phyloP scores from a whole-genome alignment of 2,797 vertebrate genomes.

The Synanceia verrucosa region DNA sequence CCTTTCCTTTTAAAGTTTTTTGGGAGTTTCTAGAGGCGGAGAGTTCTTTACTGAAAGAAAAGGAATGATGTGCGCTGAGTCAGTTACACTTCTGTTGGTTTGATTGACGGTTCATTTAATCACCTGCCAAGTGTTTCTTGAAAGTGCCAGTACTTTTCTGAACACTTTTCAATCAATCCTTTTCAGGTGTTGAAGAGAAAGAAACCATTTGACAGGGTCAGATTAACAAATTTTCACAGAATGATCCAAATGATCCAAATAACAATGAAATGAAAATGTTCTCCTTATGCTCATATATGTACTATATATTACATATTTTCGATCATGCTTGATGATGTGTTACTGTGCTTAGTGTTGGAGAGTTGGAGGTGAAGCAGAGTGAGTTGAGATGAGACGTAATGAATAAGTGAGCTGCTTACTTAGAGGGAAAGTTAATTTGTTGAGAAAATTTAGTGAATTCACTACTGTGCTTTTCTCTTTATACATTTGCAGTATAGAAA shows the following conservation, averaged over 20 bases:
- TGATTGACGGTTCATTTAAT: no score
- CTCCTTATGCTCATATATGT: not conserved
- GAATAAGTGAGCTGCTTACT: conserved; percentile 4
- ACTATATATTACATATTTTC: not conserved
- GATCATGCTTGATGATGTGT: not conserved
- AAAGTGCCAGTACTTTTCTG: no score
- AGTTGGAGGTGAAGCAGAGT: conserved; percentile 10
- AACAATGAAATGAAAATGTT: not conserved
- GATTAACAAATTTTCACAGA: not conserved
- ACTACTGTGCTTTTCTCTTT: not conserved
- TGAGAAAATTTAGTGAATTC: not conserved
- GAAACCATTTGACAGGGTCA: no score
- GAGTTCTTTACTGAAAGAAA: no score
- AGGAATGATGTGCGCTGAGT: no score
- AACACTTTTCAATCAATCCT: no score
- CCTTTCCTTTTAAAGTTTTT: no score
- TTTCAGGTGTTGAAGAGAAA: no score
- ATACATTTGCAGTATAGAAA: not conserved
- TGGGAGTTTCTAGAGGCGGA: no score
- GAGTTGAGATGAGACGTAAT: not conserved
- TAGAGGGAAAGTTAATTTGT: not conserved
- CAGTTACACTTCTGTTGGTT: no score
- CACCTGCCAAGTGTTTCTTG: no score
- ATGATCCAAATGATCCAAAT: not conserved
- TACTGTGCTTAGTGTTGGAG: not conserved